Evolutionary conservation across 2,113 vertebrate species (phyloP).

Genomic region (Xiphorhynchus elegans): DNA sequence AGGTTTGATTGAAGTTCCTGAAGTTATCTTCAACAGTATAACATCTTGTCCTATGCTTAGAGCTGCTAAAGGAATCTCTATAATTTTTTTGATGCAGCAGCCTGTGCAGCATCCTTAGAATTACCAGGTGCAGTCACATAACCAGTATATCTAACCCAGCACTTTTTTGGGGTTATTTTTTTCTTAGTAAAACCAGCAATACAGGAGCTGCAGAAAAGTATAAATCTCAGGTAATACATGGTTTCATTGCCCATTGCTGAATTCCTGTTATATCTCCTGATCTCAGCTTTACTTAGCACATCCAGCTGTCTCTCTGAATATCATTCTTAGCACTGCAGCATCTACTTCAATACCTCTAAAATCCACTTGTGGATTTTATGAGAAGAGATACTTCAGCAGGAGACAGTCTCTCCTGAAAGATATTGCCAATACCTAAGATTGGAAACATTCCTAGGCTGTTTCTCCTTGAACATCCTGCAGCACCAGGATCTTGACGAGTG

Average conservation of each 20-base stretch:
- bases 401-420: neutral
- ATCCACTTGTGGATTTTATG: neutral
- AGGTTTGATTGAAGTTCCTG: neutral
- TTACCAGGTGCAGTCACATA: neutral
- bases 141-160: neutral
- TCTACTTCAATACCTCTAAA: neutral
- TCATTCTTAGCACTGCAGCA: neutral
- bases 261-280: constrained; percentile 7
- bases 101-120: neutral
- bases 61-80: neutral
- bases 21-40: neutral
- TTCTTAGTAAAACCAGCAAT: neutral
- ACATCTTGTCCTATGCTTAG: neutral
- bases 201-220: neutral
- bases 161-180: neutral
- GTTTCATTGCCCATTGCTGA: constrained; percentile 25
- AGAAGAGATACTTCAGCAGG: constrained; percentile 7
- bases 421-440: neutral
- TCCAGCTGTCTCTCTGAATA: constrained; percentile 9
- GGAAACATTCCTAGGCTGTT: neutral
- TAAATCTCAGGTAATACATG: constrained; percentile 1
- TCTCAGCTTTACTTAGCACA: constrained; percentile 15
- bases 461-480: neutral
- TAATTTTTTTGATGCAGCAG: neutral
- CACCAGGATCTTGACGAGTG: neutral